phyloP scores from a whole-genome alignment of 2,113 vertebrate genomes.

The Pseudopipra pipra region DNA sequence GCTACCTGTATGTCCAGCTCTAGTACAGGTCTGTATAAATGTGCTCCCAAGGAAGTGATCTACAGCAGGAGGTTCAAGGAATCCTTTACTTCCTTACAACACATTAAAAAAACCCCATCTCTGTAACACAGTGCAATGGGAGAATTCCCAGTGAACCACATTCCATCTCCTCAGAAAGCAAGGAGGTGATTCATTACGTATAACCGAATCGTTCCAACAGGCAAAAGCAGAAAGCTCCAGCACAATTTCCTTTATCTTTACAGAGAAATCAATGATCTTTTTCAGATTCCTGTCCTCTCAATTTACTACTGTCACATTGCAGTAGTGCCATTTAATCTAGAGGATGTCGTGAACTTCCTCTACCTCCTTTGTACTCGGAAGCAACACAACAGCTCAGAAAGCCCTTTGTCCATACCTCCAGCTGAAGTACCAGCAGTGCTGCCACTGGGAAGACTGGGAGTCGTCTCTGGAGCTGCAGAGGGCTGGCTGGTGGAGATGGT shows the following conservation, averaged over 20 bases:
- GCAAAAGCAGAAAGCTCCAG: neutral
- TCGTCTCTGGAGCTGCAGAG: conserved; percentile 79
- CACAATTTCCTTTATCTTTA: neutral
- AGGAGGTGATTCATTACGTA: neutral
- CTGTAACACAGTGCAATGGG: neutral
- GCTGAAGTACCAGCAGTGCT: conserved; percentile 75
- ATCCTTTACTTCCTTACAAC: neutral
- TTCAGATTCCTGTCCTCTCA: neutral
- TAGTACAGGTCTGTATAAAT: neutral
- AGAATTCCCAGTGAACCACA: neutral
- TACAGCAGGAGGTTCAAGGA: neutral
- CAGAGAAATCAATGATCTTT: neutral
- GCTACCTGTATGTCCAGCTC: neutral
- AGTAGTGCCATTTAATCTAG: neutral
- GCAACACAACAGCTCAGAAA: neutral
- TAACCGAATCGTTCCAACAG: neutral
- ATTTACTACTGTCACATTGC: neutral
- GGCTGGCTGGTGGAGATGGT: conserved; percentile 81
- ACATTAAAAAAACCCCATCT: neutral
- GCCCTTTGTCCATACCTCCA: conserved; percentile 76
- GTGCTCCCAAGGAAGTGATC: neutral
- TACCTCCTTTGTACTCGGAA: neutral
- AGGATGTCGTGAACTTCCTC: neutral
- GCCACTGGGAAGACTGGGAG: conserved; percentile 75
- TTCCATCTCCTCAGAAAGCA: neutral